A percentile compares a stretch with the other conserved stretches of the same genome.
phyloP scores from a whole-genome alignment of 1,140 invertebrate genomes.

The Ectropis grisescens region DNA sequence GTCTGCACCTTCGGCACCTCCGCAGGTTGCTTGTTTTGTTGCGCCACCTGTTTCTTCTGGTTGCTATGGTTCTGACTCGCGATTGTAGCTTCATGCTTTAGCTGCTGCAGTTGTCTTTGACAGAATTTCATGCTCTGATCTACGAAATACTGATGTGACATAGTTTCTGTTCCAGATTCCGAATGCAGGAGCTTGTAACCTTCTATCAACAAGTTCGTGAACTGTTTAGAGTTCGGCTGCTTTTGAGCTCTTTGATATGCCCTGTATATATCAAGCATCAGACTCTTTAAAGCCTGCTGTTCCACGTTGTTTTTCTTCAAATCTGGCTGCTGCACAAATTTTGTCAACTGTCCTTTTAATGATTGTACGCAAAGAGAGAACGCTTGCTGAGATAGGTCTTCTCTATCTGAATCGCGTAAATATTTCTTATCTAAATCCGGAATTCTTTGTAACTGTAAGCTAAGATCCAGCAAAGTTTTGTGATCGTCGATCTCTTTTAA shows the following conservation, averaged over 20 bases:
- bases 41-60: constrained; percentile 41
- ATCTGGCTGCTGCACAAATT: constrained; percentile 58
- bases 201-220: constrained; percentile 73
- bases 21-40: constrained; percentile 20
- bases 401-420: constrained; percentile 83
- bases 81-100: constrained; percentile 45
- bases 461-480: constrained; percentile 84
- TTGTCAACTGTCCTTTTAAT: constrained; percentile 62
- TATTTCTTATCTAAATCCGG: constrained; percentile 91
- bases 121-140: constrained; percentile 61
- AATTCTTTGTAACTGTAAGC: constrained; percentile 80
- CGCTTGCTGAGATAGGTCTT: constrained; percentile 82
- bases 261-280: constrained; percentile 75
- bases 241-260: constrained; percentile 75
- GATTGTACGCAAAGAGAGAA: constrained; percentile 77
- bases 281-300: constrained; percentile 51
- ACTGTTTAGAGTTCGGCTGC: constrained; percentile 71
- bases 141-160: constrained; percentile 53
- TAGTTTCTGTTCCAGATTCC: constrained; percentile 38
- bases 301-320: constrained; percentile 54
- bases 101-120: constrained; percentile 30
- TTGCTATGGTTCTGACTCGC: constrained; percentile 34
- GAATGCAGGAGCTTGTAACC: constrained; percentile 69
- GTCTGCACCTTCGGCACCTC: not conserved
- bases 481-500: constrained; percentile 84